Conservation (phyloP, 2,113 vertebrate species). For the Sprattus sprattus region DNA sequence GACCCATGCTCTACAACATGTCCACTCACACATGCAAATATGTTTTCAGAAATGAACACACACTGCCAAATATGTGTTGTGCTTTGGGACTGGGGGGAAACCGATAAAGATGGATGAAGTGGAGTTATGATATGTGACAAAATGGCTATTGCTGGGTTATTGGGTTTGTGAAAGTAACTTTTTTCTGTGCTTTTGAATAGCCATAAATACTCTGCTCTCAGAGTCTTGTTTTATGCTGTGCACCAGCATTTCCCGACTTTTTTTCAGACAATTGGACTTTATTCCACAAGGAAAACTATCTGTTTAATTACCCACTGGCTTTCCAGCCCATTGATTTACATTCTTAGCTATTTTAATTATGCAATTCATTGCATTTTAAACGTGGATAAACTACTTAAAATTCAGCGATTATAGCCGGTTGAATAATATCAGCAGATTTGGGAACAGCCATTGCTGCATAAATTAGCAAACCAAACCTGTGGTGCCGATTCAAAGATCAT, state of each 20-base stretch:
- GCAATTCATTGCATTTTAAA: constrained; percentile 90
- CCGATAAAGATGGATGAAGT: neutral
- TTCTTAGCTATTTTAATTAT: constrained; percentile 84
- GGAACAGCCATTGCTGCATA: constrained; percentile 66
- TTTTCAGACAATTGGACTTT: constrained; percentile 69
- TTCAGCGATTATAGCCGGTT: constrained; percentile 83
- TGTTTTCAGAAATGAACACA: neutral
- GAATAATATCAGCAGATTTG: constrained; percentile 78
- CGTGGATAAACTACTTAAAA: constrained; percentile 82
- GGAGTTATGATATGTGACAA: neutral
- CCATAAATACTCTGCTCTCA: neutral
- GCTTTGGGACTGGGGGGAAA: neutral
- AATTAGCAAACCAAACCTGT: constrained; percentile 73
- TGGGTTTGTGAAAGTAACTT: neutral
- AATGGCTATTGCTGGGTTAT: neutral
- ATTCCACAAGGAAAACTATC: constrained; percentile 68
- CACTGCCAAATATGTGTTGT: neutral
- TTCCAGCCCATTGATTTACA: constrained; percentile 85
- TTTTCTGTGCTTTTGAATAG: neutral
- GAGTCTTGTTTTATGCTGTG: constrained; percentile 39
- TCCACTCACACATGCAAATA: neutral
- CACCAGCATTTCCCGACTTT: constrained; percentile 40
- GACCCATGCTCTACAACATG: neutral
- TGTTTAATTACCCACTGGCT: constrained; percentile 81
- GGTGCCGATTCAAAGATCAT: constrained; percentile 29